A percentile compares a stretch with the other conserved stretches of the same genome.
These are phyloP conservation scores for Cygnus olor DNA, from an alignment of 2,797 vertebrate genomes.

Conservation along the genomic window DNA sequence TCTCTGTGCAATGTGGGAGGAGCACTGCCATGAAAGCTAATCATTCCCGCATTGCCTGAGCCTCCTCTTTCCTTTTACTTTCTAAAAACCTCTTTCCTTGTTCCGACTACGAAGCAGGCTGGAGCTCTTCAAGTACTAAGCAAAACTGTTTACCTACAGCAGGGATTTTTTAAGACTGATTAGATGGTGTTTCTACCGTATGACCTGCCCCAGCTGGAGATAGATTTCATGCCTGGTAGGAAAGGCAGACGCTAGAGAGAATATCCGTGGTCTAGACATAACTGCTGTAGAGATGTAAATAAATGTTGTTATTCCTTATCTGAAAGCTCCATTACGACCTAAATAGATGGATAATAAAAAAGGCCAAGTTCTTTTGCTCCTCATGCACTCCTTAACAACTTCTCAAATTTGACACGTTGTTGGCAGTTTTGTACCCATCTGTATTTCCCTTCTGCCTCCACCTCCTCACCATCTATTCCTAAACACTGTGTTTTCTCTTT, in stretches of 20 bases:
- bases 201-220: background rate
- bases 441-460: slow-evolving; percentile 29
- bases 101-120: background rate
- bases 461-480: slow-evolving; percentile 15
- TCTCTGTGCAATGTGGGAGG: background rate
- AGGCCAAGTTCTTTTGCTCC: background rate
- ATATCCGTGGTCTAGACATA: background rate
- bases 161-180: background rate
- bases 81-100: background rate
- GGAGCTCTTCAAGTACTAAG: background rate
- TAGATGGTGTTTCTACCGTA: background rate
- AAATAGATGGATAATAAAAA: background rate
- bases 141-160: background rate
- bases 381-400: background rate
- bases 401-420: background rate
- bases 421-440: slow-evolving; percentile 6
- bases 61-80: background rate
- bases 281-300: background rate
- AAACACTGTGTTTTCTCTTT: slow-evolving; percentile 6
- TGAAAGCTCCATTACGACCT: background rate
- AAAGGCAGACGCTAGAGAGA: background rate
- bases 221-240: background rate
- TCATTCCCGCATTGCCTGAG: background rate
- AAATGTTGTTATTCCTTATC: background rate
- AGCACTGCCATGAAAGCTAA: background rate